Conservation (phyloP, 2,113 vertebrate genomes). For the Pleuronectes platessa region DNA sequence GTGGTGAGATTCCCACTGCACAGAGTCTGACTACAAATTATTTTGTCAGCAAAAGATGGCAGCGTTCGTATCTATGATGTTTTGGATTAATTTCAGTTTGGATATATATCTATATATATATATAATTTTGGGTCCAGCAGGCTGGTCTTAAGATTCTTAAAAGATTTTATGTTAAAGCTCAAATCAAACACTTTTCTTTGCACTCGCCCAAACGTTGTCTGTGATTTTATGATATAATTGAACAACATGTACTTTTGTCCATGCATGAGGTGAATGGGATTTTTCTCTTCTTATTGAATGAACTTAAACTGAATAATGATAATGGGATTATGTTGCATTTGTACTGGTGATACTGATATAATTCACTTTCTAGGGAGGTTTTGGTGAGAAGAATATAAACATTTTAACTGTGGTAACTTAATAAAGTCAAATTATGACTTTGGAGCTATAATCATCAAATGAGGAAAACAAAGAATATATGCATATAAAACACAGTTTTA, state of each 20-base stretch:
- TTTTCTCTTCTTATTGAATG: neutral
- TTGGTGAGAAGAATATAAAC: neutral
- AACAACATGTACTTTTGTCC: slow-evolving; percentile 3
- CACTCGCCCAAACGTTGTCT: slow-evolving; percentile 13
- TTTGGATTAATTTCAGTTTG: too few relatives aligned
- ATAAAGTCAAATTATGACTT: slow-evolving; percentile 2
- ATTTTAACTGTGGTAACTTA: slow-evolving; percentile 13
- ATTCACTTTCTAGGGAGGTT: neutral
- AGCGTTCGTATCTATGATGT: too few relatives aligned
- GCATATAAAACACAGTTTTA: neutral
- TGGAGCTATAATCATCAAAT: neutral
- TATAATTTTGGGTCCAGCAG: slow-evolving; percentile 65
- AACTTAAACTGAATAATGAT: neutral
- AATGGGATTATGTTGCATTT: slow-evolving; percentile 4
- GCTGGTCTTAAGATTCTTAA: slow-evolving; percentile 67
- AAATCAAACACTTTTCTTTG: slow-evolving; percentile 22
- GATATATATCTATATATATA: too few relatives aligned
- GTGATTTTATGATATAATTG: slow-evolving; percentile 22
- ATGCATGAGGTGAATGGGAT: slow-evolving; percentile 24
- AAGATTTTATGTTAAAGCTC: slow-evolving; percentile 7
- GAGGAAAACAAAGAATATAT: neutral
- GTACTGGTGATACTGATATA: neutral
- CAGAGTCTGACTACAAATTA: too few relatives aligned
- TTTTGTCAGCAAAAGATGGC: too few relatives aligned
- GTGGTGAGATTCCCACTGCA: too few relatives aligned